These are phyloP conservation scores for Amia ocellicauda DNA, from an alignment of 2,113 vertebrate genomes.

Conservation along the genomic window DNA sequence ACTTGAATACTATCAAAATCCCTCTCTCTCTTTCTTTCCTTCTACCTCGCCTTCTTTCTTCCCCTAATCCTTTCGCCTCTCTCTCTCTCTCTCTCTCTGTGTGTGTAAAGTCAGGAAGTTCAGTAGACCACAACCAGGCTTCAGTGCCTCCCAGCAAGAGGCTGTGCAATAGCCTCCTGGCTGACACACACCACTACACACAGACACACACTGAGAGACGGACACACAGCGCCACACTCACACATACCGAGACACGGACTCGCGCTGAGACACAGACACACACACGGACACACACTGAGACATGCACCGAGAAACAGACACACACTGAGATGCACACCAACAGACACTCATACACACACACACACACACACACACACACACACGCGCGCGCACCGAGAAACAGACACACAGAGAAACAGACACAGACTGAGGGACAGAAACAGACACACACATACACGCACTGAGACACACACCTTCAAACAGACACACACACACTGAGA, in stretches of 20 bases:
- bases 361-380: constrained; percentile 14
- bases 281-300: not conserved
- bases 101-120: constrained; percentile 34
- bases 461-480: too few species aligned
- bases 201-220: constrained; percentile 22
- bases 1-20: constrained; percentile 22
- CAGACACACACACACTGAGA: constrained; percentile 29
- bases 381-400: constrained; percentile 24
- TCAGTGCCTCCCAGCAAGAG: too few species aligned
- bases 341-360: too few species aligned
- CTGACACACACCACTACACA: constrained; percentile 27
- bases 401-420: constrained; percentile 25
- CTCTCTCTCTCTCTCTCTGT: constrained; percentile 24
- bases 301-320: too few species aligned
- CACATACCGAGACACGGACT: too few species aligned
- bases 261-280: not conserved
- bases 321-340: too few species aligned
- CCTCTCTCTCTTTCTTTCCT: constrained; percentile 17
- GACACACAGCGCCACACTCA: constrained; percentile 34
- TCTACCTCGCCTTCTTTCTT: constrained; percentile 5
- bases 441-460: constrained; percentile 28
- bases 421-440: constrained; percentile 37
- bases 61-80: not conserved
- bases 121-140: constrained; percentile 15
- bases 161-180: too few species aligned